These are phyloP conservation scores for Oncopeltus fasciatus DNA, from an alignment of 1,140 invertebrate species.

Conservation along the genomic window DNA sequence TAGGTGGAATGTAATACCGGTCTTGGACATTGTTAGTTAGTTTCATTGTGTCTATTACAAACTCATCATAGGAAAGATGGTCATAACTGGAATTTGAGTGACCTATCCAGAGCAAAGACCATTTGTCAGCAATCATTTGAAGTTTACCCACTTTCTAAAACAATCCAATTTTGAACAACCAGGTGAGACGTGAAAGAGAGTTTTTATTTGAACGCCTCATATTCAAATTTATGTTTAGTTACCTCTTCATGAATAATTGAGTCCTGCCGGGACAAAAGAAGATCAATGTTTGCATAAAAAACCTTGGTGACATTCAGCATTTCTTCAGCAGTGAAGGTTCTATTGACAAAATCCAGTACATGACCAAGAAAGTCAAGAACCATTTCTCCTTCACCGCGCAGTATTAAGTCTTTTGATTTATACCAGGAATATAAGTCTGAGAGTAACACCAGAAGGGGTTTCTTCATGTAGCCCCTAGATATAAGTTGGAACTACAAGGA, in stretches of 20 bases:
- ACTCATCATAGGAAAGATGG: conserved; percentile 13
- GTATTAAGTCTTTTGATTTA: not conserved
- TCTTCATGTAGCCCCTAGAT: conserved; percentile 41
- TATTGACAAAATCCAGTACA: conserved; percentile 14
- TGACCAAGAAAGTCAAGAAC: conserved; percentile 13
- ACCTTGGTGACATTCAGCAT: conserved; percentile 13
- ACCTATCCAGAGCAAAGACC: conserved; percentile 15
- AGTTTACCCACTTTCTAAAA: conserved; percentile 18
- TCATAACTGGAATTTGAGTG: conserved; percentile 1
- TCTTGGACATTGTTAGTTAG: not conserved
- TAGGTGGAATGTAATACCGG: not conserved
- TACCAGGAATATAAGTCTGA: not conserved
- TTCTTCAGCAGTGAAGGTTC: conserved; percentile 14
- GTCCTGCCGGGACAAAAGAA: conserved; percentile 9
- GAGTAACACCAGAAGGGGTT: conserved; percentile 2
- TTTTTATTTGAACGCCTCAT: too few relatives aligned
- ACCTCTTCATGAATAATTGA: conserved; percentile 20
- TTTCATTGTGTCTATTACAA: conserved; percentile 15
- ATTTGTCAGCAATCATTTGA: conserved; percentile 5
- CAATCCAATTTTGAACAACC: not conserved
- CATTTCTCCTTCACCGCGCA: conserved; percentile 21
- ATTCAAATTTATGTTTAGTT: too few relatives aligned
- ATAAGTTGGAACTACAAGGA: conserved; percentile 42
- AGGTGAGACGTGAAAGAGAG: not conserved
- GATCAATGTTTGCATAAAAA: conserved; percentile 19